phyloP scores from a whole-genome alignment of 2,797 vertebrate species.

The Hybognathus amarus region DNA sequence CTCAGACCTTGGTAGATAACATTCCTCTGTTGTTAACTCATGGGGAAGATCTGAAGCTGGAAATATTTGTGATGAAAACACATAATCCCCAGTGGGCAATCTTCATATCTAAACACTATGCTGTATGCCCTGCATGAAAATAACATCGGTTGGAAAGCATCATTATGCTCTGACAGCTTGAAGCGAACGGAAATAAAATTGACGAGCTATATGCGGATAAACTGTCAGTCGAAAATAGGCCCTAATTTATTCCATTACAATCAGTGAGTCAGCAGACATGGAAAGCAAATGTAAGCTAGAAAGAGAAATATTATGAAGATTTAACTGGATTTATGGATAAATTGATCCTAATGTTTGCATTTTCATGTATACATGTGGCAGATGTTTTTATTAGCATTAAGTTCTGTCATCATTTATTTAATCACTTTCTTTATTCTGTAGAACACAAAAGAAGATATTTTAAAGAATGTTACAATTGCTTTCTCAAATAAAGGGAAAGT shows the following conservation, averaged over 20 bases:
- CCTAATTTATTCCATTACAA: conserved; percentile 15
- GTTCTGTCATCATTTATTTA: not conserved
- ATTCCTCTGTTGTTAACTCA: conserved; percentile 43
- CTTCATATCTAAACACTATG: conserved; percentile 39
- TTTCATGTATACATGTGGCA: not conserved
- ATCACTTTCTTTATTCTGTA: not conserved
- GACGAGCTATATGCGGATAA: not conserved
- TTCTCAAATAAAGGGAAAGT: not conserved
- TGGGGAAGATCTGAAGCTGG: conserved; percentile 45
- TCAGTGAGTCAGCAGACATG: not conserved
- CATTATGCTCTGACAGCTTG: not conserved
- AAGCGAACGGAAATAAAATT: conserved; percentile 5
- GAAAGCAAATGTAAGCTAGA: not conserved
- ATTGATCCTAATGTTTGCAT: not conserved
- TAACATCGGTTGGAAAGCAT: conserved; percentile 9
- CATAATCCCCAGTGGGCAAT: conserved; percentile 43
- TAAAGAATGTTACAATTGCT: not conserved
- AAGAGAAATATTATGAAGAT: not conserved
- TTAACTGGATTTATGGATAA: not conserved
- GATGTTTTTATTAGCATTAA: not conserved
- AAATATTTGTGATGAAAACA: conserved; percentile 45
- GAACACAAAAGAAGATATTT: not conserved
- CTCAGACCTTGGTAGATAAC: conserved; percentile 40
- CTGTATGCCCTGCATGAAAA: conserved; percentile 23
- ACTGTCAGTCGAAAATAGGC: not conserved